Base-by-base conservation (phyloP, 2,888 invertebrate genomes). In the Calameuta idolon region DNA sequence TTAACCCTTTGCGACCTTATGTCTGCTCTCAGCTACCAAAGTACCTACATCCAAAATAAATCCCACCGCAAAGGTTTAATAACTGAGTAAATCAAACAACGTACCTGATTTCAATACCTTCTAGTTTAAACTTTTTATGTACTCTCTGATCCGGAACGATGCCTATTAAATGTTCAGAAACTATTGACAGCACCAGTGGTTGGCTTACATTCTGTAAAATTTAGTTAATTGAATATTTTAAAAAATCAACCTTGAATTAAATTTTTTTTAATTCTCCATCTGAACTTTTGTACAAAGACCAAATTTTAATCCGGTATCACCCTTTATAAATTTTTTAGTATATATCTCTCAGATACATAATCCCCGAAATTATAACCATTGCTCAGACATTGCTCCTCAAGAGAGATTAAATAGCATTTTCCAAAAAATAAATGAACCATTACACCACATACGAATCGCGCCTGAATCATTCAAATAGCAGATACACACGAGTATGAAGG, bases 181-280 rank as follows among this genome's bases (percentile, higher is more conserved):
- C 93, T 1, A 96, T 88, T 0, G 94, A 92, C 40, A 96, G 89
- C 0, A 90, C 89, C 95, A 95, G 96, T 0, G 92, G 87, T 9
- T 93, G 90, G 4, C 94, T 93, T 73, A 93, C 87, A 81, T 93
- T 93, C 93, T 94, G 83, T 69, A 90, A 90, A 79, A 92, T 78
- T 35, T 89, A 87, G 0, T 55, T 23, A 23, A 55, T 55, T 23
- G 9, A 1, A 23, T 23, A 55, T 9, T 55, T 9, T 2, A 55
- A 23, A 55, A 23, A 15, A 55, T 9, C 2, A 55, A 55, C 9
- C 5, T 55, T 55, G 5, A 55, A 55, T 55, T 15, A 23, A 23
- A 55, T 9, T 55, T 55, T 23, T 1, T 55, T 55, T 55, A 23
- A 23, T 55, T 23, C 2, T 55, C 9, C 55, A 9, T 23, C 40